Evolutionary conservation across 64 coral and sea anemone genomes (phyloP), one percentile per base, ranked within the genome.

Genomic region (Pocillopora damicornis): DNA sequence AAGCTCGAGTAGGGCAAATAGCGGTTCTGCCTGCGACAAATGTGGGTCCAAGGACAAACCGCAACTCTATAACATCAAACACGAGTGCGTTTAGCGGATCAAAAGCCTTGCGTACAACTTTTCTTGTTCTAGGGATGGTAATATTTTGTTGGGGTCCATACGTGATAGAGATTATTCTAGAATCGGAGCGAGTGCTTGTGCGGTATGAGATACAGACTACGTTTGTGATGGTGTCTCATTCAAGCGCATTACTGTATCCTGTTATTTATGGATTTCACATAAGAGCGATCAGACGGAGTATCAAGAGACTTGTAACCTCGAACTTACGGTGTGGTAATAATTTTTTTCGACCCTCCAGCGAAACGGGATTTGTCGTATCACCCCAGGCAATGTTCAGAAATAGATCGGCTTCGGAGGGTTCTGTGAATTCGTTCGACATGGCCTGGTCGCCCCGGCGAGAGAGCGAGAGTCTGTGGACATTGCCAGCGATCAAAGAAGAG

Each of bases 181-280:
- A 99, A 74, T 92, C 93, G 61, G 61, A 74, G 42, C 63, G 90
- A 61, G 66, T 91, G 56, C 75, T 26, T 26, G 78, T 94, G 2
- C 83, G 90, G 5, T 78, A 90, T 60, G 85, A 59, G 30, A 26
- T 87, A 60, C 97, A 99, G 81, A 87, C 89, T 6, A 62, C 77
- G 14, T 75, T 86, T 58, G 82, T 91, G 18, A 85, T 95, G 16
- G 36, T 99, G 35, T 86, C 87, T 35, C 93, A 86, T 71, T 76
- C 87, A 2, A 92, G 80, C 37, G 37, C 79, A 15, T 18, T 88
- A 25, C 56, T 92, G 13, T 95, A 92, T 88, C 97, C 97, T 38
- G 63, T 99, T 37, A 95, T 99, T 59, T 99, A 99, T 60, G 97
- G 93, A 9, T 92, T 95, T 91, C 87, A 94, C 65, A 80, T 99